phyloP scores from a whole-genome alignment of 2,113 vertebrate genomes.

The Erythrocercus mccallii region DNA sequence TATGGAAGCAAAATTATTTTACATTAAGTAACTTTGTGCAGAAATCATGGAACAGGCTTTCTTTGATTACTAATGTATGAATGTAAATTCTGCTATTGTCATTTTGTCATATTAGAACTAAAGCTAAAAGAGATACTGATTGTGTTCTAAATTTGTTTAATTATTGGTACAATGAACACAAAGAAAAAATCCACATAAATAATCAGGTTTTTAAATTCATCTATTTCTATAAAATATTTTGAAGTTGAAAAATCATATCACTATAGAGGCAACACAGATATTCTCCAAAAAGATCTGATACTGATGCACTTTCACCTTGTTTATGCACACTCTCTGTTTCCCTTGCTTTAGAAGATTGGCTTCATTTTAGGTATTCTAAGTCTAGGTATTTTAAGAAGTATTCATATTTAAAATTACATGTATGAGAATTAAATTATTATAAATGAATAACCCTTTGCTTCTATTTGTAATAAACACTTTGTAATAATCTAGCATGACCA shows the following conservation, averaged over 20 bases:
- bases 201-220: neutral
- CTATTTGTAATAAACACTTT: neutral
- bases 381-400: neutral
- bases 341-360: neutral
- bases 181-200: neutral
- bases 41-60: neutral
- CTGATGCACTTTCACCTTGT: neutral
- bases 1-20: conserved; percentile 4
- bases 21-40: neutral
- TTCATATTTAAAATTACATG: neutral
- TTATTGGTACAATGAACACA: neutral
- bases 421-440: neutral
- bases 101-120: neutral
- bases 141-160: neutral
- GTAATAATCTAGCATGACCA: neutral
- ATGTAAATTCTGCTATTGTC: neutral
- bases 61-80: neutral
- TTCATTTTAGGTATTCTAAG: neutral
- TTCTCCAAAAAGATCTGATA: neutral
- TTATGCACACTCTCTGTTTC: neutral
- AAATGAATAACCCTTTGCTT: neutral
- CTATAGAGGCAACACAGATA: neutral
- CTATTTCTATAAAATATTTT: neutral
- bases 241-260: neutral
- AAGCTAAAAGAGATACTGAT: neutral